These are phyloP conservation scores for Dermatemys mawii DNA, from an alignment of 2,113 vertebrate species.

Conservation along the genomic window DNA sequence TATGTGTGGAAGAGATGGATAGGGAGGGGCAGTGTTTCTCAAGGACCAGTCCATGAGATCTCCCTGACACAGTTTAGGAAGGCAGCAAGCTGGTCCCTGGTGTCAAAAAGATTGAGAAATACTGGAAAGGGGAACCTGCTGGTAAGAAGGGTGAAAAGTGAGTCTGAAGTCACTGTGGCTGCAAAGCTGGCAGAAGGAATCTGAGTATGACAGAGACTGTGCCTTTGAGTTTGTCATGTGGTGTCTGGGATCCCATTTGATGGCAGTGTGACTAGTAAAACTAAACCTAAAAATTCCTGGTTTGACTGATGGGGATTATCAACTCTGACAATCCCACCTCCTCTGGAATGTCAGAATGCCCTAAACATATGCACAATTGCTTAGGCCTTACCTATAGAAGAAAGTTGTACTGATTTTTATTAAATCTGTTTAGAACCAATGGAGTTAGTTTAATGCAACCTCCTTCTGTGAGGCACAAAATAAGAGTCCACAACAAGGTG, in stretches of 20 bases:
- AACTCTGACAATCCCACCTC: neutral
- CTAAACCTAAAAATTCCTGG: neutral
- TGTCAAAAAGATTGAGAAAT: neutral
- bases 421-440: neutral
- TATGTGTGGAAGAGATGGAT: neutral
- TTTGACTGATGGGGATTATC: neutral
- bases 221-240: neutral
- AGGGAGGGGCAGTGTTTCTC: neutral
- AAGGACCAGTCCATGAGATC: neutral
- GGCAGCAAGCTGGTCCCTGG: neutral
- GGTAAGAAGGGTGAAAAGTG: neutral
- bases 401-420: neutral
- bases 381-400: neutral
- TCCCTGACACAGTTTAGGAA: neutral
- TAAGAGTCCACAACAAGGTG: neutral
- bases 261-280: conserved; percentile 14
- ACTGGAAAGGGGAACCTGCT: neutral
- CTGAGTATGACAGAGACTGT: neutral
- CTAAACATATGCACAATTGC: neutral
- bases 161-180: neutral
- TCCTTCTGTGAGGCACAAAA: neutral
- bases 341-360: neutral
- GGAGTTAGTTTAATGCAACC: neutral
- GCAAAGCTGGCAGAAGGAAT: neutral
- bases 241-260: neutral